A percentile compares a stretch with the other conserved stretches of the same genome.
These are phyloP conservation scores for Drosophila hydei DNA, from an alignment of 1,140 invertebrate genomes.

Conservation along the genomic window DNA sequence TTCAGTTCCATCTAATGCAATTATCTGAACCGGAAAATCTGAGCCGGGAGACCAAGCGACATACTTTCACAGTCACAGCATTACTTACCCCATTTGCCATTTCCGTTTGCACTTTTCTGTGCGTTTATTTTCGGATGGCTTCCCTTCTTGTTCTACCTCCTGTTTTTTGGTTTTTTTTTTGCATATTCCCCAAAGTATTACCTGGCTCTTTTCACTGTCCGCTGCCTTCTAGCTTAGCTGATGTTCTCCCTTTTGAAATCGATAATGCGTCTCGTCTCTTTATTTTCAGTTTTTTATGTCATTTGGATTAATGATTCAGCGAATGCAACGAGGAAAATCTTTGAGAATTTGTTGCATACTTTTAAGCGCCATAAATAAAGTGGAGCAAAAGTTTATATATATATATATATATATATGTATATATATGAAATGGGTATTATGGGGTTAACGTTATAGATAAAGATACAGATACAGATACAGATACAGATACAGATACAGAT, in stretches of 20 bases:
- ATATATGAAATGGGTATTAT: too few relatives aligned
- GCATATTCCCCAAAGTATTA: conserved; percentile 76
- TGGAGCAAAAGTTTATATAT: too few relatives aligned
- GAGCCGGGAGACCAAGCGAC: conserved; percentile 25
- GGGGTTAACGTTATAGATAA: too few relatives aligned
- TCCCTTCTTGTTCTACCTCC: background rate
- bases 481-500: too few relatives aligned
- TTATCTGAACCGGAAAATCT: conserved; percentile 72
- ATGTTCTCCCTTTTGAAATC: conserved; percentile 24
- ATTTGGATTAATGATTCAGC: conserved; percentile 2
- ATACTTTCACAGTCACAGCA: conserved; percentile 58
- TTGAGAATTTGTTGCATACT: conserved; percentile 1
- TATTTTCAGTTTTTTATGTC: conserved; percentile 2
- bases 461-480: too few relatives aligned
- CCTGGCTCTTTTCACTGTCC: conserved; percentile 22
- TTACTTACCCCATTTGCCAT: conserved; percentile 57
- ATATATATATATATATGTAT: too few relatives aligned
- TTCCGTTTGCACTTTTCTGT: conserved; percentile 74
- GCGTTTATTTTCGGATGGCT: conserved; percentile 7
- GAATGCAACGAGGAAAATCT: background rate
- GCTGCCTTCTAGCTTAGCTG: conserved; percentile 11
- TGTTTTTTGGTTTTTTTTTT: conserved; percentile 36
- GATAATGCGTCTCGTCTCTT: conserved; percentile 8
- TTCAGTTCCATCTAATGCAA: conserved; percentile 69
- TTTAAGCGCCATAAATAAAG: background rate